A percentile compares a stretch with the other conserved stretches of the same genome.
These are phyloP conservation scores for Trachymyrmex septentrionalis DNA, from an alignment of 1,140 invertebrate genomes.

Conservation along the genomic window DNA sequence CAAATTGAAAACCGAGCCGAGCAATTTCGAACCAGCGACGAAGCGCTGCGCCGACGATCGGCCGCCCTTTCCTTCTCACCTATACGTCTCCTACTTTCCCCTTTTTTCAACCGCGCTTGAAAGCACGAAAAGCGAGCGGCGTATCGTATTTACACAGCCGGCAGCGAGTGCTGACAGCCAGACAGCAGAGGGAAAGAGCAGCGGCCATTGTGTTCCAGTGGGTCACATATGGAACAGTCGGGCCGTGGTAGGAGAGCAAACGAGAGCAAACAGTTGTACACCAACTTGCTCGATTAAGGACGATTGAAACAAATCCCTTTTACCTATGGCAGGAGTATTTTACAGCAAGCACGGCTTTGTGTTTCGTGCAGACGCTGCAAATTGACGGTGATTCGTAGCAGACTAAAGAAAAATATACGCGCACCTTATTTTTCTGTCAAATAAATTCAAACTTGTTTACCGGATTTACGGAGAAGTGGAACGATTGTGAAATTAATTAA, in stretches of 20 bases:
- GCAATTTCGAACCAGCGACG: slow-evolving; percentile 67
- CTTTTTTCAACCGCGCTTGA: slow-evolving; percentile 72
- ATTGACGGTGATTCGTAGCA: slow-evolving; percentile 47
- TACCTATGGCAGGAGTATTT: slow-evolving; percentile 25
- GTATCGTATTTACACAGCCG: slow-evolving; percentile 79
- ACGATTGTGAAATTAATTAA: slow-evolving; percentile 33
- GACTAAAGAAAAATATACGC: slow-evolving; percentile 35
- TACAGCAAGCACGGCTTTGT: slow-evolving; percentile 59
- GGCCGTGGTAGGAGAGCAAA: slow-evolving; percentile 24
- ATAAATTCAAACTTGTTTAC: slow-evolving; percentile 38
- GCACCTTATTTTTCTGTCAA: slow-evolving; percentile 3
- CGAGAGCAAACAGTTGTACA: slow-evolving; percentile 75
- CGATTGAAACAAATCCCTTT: slow-evolving; percentile 77
- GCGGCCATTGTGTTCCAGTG: slow-evolving; percentile 76
- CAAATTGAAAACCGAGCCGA: slow-evolving; percentile 76
- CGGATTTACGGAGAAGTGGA: slow-evolving; percentile 8
- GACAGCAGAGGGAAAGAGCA: slow-evolving; percentile 71
- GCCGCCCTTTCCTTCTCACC: slow-evolving; percentile 50
- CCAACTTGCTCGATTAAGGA: slow-evolving; percentile 79
- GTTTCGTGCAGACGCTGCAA: slow-evolving; percentile 43
- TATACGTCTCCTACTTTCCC: slow-evolving; percentile 50
- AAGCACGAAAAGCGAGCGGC: slow-evolving; percentile 74
- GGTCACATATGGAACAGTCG: slow-evolving; percentile 74
- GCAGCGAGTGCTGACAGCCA: slow-evolving; percentile 72
- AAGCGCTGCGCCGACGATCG: slow-evolving; percentile 18